Conservation (phyloP, 2,888 invertebrate genomes). For the Coremacera marginata region DNA sequence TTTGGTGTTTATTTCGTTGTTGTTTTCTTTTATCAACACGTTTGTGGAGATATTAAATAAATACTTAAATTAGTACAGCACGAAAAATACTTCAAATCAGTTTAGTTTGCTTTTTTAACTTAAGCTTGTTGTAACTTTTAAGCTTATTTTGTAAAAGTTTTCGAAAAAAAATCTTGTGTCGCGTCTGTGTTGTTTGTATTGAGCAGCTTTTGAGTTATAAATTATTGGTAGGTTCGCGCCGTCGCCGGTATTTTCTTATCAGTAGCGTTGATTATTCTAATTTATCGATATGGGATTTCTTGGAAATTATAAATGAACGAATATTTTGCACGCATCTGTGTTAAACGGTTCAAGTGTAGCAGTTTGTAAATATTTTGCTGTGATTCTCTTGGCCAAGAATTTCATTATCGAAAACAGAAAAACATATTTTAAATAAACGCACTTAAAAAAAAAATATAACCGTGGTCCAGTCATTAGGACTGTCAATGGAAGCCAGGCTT, state of each 20-base stretch:
- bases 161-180: background rate
- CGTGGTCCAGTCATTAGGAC: too few relatives aligned
- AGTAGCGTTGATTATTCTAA: background rate
- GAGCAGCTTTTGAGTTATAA: conserved; percentile 4
- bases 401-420: too few relatives aligned
- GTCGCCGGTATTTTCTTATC: background rate
- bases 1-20: background rate
- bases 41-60: background rate
- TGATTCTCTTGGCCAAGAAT: too few relatives aligned
- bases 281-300: background rate
- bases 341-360: too few relatives aligned
- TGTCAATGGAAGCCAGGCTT: too few relatives aligned
- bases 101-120: background rate
- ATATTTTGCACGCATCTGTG: too few relatives aligned
- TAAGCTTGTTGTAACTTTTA: too few relatives aligned
- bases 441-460: too few relatives aligned
- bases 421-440: too few relatives aligned
- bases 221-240: background rate
- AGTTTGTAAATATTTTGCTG: too few relatives aligned
- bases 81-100: background rate
- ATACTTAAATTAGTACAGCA: background rate
- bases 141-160: too few relatives aligned
- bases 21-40: background rate
- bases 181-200: background rate
- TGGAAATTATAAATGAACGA: background rate